Evolutionary conservation across 2,888 invertebrate species (phyloP).

Genomic region (Lissocephala sabroskyi): DNA sequence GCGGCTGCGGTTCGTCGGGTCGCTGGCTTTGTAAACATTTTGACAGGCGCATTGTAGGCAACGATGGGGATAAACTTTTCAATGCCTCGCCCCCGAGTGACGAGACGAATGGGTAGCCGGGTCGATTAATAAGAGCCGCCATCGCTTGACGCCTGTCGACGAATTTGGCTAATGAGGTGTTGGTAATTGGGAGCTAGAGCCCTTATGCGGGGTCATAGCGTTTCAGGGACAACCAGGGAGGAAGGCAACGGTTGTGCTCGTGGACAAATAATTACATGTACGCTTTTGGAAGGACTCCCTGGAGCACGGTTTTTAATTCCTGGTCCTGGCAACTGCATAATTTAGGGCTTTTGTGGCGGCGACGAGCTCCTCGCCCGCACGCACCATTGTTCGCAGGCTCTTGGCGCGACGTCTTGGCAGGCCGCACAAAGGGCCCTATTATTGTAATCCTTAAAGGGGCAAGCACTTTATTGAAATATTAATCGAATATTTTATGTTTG

Average conservation of each 20-base stretch:
- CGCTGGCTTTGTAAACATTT: constrained; percentile 28
- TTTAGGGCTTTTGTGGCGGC: constrained; percentile 21
- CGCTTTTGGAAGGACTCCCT: too few species aligned
- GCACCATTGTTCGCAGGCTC: too few species aligned
- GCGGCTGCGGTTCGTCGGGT: too few species aligned
- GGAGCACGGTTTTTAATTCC: constrained; percentile 12
- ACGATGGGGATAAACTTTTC: constrained; percentile 3
- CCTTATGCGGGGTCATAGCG: too few species aligned
- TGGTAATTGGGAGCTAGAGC: constrained; percentile 40
- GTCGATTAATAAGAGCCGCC: constrained; percentile 45
- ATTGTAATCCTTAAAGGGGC: constrained; percentile 51
- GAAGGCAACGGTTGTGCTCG: too few species aligned
- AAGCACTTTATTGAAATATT: constrained; percentile 56
- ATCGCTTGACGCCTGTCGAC: constrained; percentile 1
- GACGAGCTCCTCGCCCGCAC: too few species aligned
- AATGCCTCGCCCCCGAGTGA: constrained; percentile 5
- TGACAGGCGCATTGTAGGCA: constrained; percentile 45
- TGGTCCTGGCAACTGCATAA: constrained; percentile 16
- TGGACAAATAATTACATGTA: too few species aligned
- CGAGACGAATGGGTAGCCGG: constrained; percentile 11
- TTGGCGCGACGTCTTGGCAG: too few species aligned
- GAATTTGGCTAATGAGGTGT: constrained; percentile 56
- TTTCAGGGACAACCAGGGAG: neutral
- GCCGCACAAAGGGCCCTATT: constrained; percentile 44
- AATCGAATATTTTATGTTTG: constrained; percentile 52